These are phyloP conservation scores for Metopolophium dirhodum DNA, from an alignment of 1,140 invertebrate genomes.

Conservation along the genomic window DNA sequence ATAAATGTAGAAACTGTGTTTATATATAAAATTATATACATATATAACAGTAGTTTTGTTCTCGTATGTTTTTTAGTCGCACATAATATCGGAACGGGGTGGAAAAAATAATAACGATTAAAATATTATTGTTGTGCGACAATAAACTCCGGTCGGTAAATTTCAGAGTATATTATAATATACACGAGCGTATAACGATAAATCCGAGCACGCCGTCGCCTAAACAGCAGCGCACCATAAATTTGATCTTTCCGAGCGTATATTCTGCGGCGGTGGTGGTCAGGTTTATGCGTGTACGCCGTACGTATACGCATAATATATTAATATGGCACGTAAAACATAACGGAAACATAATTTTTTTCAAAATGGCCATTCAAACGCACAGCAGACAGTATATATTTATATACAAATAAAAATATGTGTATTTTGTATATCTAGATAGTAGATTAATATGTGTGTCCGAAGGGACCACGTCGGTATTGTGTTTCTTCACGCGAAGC, in stretches of 20 bases:
- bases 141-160: conserved; percentile 52
- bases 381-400: neutral
- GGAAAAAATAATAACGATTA: conserved; percentile 16
- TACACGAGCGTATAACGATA: neutral
- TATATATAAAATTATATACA: neutral
- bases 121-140: neutral
- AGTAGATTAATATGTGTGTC: neutral
- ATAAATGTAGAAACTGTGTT: neutral
- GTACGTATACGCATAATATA: neutral
- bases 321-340: neutral
- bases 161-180: neutral
- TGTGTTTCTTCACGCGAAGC: conserved; percentile 41
- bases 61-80: neutral
- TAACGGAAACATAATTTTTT: conserved; percentile 25
- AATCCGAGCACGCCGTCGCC: neutral
- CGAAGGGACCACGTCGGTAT: neutral
- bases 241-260: conserved; percentile 32
- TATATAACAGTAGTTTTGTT: neutral
- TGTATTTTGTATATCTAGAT: neutral
- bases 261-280: neutral
- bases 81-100: neutral
- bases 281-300: neutral
- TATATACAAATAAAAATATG: neutral
- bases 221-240: neutral
- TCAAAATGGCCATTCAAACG: conserved; percentile 30